phyloP scores from a whole-genome alignment of 2,888 invertebrate species.

The Neelides folsomi region DNA sequence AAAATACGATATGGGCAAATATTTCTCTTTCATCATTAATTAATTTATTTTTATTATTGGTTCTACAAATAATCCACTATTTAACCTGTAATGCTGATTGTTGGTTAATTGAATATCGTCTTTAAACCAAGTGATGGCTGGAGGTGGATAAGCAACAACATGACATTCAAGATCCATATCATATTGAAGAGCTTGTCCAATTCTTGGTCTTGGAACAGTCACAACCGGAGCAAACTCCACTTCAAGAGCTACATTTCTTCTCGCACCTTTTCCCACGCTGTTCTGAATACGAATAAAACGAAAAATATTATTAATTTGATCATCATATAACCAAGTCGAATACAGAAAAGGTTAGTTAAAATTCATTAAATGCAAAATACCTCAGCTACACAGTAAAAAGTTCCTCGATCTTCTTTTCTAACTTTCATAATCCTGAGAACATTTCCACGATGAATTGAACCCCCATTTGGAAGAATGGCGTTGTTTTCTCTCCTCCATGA shows the following conservation, averaged over 20 bases:
- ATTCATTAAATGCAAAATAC: conserved; percentile 31
- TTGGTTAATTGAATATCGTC: conserved; percentile 65
- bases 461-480: conserved; percentile 81
- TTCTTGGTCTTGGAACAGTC: conserved; percentile 63
- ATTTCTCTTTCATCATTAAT: too few relatives aligned
- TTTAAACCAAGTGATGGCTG: conserved; percentile 81
- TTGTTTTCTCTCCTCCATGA: conserved; percentile 88
- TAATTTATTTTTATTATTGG: too few relatives aligned
- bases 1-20: too few relatives aligned
- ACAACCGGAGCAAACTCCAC: conserved; percentile 82
- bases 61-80: too few relatives aligned
- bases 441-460: conserved; percentile 52
- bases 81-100: conserved; percentile 71
- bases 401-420: conserved; percentile 78
- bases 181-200: conserved; percentile 79
- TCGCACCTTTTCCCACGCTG: conserved; percentile 68
- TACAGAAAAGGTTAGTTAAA: too few relatives aligned
- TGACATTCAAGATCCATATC: conserved; percentile 91
- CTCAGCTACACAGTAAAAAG: conserved; percentile 72
- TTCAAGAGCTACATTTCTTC: conserved; percentile 68
- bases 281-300: conserved; percentile 49
- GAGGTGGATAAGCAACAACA: conserved; percentile 86
- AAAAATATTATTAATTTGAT: neutral
- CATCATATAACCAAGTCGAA: neutral
- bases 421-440: conserved; percentile 36